phyloP scores from a whole-genome alignment of 2,797 vertebrate species.

The Morelia viridis region DNA sequence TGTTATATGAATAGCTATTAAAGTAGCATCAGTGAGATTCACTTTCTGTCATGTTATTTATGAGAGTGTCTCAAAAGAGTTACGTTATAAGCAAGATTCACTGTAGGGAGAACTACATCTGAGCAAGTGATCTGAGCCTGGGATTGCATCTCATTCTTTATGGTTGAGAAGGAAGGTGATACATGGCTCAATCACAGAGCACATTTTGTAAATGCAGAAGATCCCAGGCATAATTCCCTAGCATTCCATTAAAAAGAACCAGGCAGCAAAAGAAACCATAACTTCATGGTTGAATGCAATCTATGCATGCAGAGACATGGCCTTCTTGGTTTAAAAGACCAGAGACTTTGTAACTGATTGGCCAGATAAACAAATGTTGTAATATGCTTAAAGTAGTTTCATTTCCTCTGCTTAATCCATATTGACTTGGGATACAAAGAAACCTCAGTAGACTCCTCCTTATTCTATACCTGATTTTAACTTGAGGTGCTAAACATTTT shows the following conservation, averaged over 20 bases:
- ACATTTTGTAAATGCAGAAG: constrained; percentile 1
- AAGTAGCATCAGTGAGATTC: not conserved
- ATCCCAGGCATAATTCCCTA: not conserved
- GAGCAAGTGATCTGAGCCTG: not conserved
- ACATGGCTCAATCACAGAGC: not conserved
- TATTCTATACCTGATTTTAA: not conserved
- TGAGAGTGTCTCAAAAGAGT: constrained; percentile 6
- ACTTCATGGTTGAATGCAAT: not conserved
- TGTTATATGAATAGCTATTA: not conserved
- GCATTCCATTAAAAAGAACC: not conserved
- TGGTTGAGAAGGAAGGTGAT: not conserved
- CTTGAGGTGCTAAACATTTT: not conserved
- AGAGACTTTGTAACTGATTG: not conserved
- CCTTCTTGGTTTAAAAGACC: not conserved
- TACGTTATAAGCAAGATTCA: not conserved
- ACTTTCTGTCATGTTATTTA: not conserved
- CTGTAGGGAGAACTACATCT: not conserved
- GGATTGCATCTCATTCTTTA: not conserved
- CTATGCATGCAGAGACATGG: not conserved
- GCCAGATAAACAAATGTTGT: not conserved
- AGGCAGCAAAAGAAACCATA: not conserved
- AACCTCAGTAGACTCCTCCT: not conserved
- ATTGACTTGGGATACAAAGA: not conserved
- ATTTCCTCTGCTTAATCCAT: not conserved
- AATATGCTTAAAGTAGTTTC: not conserved